A percentile compares a stretch with the other conserved stretches of the same genome.
Conservation (phyloP, 2,113 vertebrate species). For the Symphodus melops region DNA sequence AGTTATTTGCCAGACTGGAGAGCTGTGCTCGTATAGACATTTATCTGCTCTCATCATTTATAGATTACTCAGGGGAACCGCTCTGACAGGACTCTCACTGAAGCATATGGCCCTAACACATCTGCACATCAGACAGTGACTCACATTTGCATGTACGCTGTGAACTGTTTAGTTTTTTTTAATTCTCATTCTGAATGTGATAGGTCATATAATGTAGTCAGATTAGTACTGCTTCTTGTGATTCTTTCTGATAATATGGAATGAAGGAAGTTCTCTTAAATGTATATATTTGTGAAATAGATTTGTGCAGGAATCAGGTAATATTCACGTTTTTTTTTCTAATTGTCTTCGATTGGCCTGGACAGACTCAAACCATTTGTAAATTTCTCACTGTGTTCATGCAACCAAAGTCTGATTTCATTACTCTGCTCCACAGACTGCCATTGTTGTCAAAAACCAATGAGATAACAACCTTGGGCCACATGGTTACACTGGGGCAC, state of each 20-base stretch:
- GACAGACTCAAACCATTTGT: not conserved
- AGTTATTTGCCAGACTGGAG: conserved; percentile 26
- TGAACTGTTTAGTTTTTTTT: conserved; percentile 32
- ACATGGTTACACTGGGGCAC: not conserved
- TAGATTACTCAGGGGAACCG: conserved; percentile 35
- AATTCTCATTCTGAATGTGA: not conserved
- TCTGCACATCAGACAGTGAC: conserved; percentile 35
- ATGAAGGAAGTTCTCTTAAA: no score
- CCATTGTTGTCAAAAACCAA: not conserved
- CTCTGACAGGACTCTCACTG: conserved; percentile 27
- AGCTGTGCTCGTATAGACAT: conserved; percentile 29
- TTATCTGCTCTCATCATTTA: conserved; percentile 56
- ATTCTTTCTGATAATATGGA: no score
- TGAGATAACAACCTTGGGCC: not conserved
- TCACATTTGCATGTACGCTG: conserved; percentile 30
- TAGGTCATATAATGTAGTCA: not conserved
- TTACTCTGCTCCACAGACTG: not conserved
- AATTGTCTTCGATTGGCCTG: no score
- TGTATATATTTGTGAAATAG: no score
- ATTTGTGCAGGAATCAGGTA: no score
- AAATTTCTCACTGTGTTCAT: not conserved
- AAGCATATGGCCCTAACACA: conserved; percentile 23
- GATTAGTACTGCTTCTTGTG: no score
- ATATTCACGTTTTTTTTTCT: no score
- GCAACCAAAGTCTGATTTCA: not conserved